A percentile compares a stretch with the other conserved stretches of the same genome.
Conservation (phyloP, 2,888 invertebrate genomes). For the Caenorhabditis afra region DNA sequence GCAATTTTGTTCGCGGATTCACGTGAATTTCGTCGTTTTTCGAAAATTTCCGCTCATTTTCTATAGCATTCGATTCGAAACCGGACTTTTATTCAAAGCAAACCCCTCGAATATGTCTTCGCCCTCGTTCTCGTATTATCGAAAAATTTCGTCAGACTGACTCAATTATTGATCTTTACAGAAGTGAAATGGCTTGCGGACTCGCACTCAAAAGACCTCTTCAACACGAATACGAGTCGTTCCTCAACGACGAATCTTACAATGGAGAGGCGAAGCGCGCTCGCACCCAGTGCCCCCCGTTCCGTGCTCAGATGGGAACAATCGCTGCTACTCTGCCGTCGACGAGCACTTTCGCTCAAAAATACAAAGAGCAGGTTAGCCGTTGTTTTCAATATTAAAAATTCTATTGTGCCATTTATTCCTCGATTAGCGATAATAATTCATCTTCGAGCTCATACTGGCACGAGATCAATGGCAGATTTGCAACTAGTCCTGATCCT, state of each 20-base stretch:
- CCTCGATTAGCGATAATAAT: constrained; percentile 12
- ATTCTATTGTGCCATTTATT: constrained; percentile 32
- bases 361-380: constrained; percentile 54
- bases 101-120: constrained; percentile 27
- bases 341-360: constrained; percentile 66
- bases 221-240: constrained; percentile 78
- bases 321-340: constrained; percentile 73
- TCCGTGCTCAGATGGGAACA: constrained; percentile 79
- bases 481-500: constrained; percentile 24
- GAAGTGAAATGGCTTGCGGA: constrained; percentile 79
- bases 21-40: neutral
- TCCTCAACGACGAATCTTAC: constrained; percentile 73
- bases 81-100: neutral
- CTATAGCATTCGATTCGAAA: constrained; percentile 9
- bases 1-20: neutral
- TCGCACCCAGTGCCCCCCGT: constrained; percentile 78
- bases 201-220: constrained; percentile 80
- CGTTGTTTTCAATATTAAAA: neutral
- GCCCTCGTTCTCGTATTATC: constrained; percentile 7
- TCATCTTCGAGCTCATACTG: constrained; percentile 38
- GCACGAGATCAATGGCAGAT: constrained; percentile 45
- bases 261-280: constrained; percentile 75
- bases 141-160: neutral
- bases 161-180: constrained; percentile 43
- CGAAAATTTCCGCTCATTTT: constrained; percentile 5